Base-by-base conservation (phyloP, 2,113 vertebrate species). In the Camelus dromedarius region DNA sequence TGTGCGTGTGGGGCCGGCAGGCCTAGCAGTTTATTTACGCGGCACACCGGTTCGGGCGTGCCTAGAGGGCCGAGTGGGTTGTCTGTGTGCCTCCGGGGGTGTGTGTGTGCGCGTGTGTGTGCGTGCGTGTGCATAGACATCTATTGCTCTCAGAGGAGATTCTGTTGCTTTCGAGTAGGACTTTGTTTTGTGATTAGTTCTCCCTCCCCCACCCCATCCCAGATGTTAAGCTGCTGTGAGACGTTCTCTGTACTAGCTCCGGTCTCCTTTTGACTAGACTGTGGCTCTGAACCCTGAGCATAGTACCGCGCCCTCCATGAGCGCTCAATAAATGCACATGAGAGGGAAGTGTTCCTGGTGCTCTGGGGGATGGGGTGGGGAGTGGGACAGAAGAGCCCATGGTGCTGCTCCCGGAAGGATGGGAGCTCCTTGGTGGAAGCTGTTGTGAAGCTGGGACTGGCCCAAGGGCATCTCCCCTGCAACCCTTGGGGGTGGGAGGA, bases 111-210 rank as follows among this genome's bases (percentile, higher is more conserved):
- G 97, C 48, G 96, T 93, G 96, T 50, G 38, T 22, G 90, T 10
- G 95, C 11, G 66, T 79, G 97, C 52, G 80, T 26, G 80, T 20
- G 92, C 13, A 0, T 86, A 91, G 87, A 95, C 88, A 76, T 96
- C 96, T 98, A 97, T 96, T 94, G 95, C 98, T 98, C 92, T 97
- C 96, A 70, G 97, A 97, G 75, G 97, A 97, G 90, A 97, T 97
- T 92, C 88, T 92, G 91, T 98, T 15, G 97, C 97, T 98, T 98
- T 98, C 38, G 92, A 98, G 98, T 98, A 98, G 97, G 77, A 97
- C 84, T 98, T 98, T 97, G 98, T 95, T 98, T 98, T 97, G 98
- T 98, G 98, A 97, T 98, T 97, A 97, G 85, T 93, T 97, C 94
- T 93, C 93, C 80, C 72, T 79, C 67, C 91, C 97, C 92, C 60